phyloP scores from a whole-genome alignment of 1,140 invertebrate species.

The Drosophila bocki region DNA sequence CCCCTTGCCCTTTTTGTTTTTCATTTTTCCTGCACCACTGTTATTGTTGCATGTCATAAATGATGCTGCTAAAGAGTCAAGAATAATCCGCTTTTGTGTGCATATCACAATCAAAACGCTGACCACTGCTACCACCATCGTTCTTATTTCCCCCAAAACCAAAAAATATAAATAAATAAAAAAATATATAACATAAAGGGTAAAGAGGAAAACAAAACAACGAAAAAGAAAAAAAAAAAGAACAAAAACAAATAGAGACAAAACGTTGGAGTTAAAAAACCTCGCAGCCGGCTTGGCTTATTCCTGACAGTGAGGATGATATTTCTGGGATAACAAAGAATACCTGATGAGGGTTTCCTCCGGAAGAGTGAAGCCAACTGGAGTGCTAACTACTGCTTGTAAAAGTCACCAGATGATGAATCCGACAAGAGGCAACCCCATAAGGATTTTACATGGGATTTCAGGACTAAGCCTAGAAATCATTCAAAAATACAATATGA shows the following conservation, averaged over 20 bases:
- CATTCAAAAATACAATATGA: too few relatives aligned
- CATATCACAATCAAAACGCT: constrained; percentile 79
- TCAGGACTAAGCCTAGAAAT: neutral
- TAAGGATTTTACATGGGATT: neutral
- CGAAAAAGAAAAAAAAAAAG: too few relatives aligned
- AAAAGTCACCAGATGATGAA: neutral
- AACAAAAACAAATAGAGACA: neutral
- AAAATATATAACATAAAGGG: neutral
- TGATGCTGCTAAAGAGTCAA: constrained; percentile 79
- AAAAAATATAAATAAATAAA: neutral
- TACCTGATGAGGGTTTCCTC: constrained; percentile 15
- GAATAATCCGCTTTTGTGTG: constrained; percentile 81
- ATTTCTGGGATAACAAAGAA: constrained; percentile 17
- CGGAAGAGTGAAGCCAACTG: constrained; percentile 3
- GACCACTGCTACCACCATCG: constrained; percentile 15
- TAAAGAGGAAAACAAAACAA: neutral
- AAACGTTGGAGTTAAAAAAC: constrained; percentile 4
- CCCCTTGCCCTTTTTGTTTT: neutral
- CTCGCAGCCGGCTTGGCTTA: constrained; percentile 16
- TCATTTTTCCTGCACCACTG: constrained; percentile 12
- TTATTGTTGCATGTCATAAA: constrained; percentile 82
- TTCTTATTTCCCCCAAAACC: neutral
- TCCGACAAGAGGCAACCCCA: neutral
- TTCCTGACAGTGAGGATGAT: constrained; percentile 7
- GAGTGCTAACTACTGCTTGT: neutral